Conservation (phyloP, 1,140 invertebrate genomes). For the Trichonephila clavipes region DNA sequence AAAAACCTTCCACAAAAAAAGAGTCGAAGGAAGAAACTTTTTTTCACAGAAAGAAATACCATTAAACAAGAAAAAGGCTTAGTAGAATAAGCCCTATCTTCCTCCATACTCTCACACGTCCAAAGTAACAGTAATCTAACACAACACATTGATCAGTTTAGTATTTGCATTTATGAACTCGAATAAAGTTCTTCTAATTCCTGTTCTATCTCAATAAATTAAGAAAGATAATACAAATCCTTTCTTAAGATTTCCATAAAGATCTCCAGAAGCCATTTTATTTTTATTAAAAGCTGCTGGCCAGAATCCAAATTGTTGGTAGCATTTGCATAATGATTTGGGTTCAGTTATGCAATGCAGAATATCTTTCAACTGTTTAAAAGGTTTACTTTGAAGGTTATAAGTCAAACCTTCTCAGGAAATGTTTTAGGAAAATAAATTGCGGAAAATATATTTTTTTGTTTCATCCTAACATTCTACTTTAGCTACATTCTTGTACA, state of each 20-base stretch:
- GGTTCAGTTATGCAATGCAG: not conserved
- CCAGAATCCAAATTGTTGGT: not conserved
- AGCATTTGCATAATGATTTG: not conserved
- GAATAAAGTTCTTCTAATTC: not conserved
- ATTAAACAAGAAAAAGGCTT: not conserved
- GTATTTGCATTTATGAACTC: not conserved
- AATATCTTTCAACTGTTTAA: not conserved
- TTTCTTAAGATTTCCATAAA: not conserved
- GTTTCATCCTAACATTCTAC: not conserved
- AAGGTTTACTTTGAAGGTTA: not conserved
- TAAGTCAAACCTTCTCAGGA: not conserved
- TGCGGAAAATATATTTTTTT: not conserved
- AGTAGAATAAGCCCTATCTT: not conserved
- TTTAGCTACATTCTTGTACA: not conserved
- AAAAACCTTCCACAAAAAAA: not conserved
- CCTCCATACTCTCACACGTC: not conserved
- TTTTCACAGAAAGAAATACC: not conserved
- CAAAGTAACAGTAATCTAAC: not conserved
- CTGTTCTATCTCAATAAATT: not conserved
- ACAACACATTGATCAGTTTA: not conserved
- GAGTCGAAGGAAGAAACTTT: not conserved
- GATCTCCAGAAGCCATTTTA: not conserved
- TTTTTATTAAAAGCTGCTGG: not conserved
- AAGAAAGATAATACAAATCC: not conserved
- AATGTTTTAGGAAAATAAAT: not conserved